These are phyloP conservation scores for Chloromyia formosa DNA, from an alignment of 2,888 invertebrate species.

Conservation along the genomic window DNA sequence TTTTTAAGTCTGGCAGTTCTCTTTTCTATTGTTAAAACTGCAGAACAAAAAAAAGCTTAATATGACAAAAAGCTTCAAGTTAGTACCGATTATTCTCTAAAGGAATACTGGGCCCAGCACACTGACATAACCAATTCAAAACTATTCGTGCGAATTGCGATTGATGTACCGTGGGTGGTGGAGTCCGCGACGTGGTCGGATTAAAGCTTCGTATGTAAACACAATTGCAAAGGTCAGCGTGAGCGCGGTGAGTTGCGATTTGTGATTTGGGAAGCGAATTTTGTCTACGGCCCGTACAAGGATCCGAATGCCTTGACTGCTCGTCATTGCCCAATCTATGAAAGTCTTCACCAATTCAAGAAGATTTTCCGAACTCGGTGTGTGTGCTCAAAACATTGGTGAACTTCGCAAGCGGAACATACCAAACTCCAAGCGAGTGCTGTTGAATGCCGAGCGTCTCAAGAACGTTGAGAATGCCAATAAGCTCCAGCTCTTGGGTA, in stretches of 20 bases:
- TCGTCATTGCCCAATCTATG: conserved; percentile 86
- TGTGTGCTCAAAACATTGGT: conserved; percentile 70
- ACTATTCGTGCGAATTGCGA: too few relatives aligned
- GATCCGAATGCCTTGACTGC: conserved; percentile 87
- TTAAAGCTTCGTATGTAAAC: conserved; percentile 91
- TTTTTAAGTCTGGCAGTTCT: too few relatives aligned
- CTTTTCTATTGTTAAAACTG: too few relatives aligned
- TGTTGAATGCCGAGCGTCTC: conserved; percentile 91
- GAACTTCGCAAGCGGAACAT: conserved; percentile 84
- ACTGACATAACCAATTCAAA: too few relatives aligned
- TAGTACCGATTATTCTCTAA: too few relatives aligned
- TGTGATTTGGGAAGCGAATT: conserved; percentile 85
- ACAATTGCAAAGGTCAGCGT: conserved; percentile 92
- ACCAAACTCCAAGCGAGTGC: conserved; percentile 88
- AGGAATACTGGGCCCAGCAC: too few relatives aligned
- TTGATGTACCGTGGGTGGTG: too few relatives aligned
- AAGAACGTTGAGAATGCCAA: conserved; percentile 88
- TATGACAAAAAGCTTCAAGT: too few relatives aligned
- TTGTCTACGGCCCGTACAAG: conserved; percentile 86
- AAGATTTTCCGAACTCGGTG: conserved; percentile 57
- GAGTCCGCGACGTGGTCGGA: too few relatives aligned
- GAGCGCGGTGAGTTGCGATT: conserved; percentile 93
- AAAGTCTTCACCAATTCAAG: conserved; percentile 87
- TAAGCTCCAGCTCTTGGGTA: conserved; percentile 83
- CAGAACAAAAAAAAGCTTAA: too few relatives aligned